Evolutionary conservation across 2,797 vertebrate genomes (phyloP), one percentile per base, ranked within the genome.

Genomic region (Limosa lapponica): DNA sequence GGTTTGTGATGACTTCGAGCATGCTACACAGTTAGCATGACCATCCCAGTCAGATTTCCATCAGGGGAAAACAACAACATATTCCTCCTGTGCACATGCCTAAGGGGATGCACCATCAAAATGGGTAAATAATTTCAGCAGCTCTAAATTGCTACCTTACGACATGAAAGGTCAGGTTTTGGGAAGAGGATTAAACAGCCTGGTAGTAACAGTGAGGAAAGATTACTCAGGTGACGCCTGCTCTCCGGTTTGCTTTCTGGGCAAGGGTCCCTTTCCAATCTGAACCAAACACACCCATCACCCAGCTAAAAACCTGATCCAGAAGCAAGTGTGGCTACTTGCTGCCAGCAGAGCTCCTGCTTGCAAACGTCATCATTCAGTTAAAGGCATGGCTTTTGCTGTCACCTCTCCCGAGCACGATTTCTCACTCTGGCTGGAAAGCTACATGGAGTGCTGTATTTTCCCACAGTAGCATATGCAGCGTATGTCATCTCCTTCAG

Each of bases 241-340:
- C 64, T 44, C 59, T 49, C 43, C 16, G 0, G 0, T 25, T 64
- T 44, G n/a, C 41, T 80, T n/a, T 36, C 43, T 1, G 0, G 5
- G 58, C 37, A 74, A 61, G 43, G 61, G 46, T 34, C 30, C 19
- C 66, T 18, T 78, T 52, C 52, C 13, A 13, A 52, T 19, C 34
- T 18, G 24, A 82, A 54, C n/a, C 0, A 3, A 34, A 39, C 52
- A 57, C 37, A 18, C 6, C 52, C 77, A 39, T 8, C 5, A 2
- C 39, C 27, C 71, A 24, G 54, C 54, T 46, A 8, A 27, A 75
- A 69, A 36, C 4, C n/a, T 34, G 8, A 49, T 49, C 49, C 65
- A 46, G 11, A 43, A 77, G 41, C 32, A 11, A 10, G 24, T 1
- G 36, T 1, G 20, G 37, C 11, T 54, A 10, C 5, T 43, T 34